Evolutionary conservation across 2,113 vertebrate genomes (phyloP).

Genomic region (Pagrus major): DNA sequence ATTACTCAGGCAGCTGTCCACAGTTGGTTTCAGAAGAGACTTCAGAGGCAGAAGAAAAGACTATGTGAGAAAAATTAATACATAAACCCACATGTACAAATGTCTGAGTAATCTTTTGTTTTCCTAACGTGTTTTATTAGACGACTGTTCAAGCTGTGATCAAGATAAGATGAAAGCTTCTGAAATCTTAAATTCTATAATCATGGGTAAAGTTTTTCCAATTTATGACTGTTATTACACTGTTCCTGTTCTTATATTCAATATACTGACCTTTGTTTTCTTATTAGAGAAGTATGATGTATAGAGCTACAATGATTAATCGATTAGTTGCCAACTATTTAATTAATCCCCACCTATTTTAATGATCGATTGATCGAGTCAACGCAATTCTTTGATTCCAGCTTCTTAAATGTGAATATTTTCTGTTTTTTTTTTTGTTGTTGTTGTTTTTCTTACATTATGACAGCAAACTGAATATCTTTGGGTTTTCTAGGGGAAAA

Average conservation of each 20-base stretch:
- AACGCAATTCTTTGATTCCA: no score
- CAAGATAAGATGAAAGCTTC: not conserved
- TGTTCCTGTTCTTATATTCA: not conserved
- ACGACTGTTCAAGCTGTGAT: not conserved
- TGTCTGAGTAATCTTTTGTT: not conserved
- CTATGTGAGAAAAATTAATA: not conserved
- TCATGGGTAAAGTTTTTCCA: not conserved
- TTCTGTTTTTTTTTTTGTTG: no score
- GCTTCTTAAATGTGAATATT: no score
- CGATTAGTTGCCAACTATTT: no score
- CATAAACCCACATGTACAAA: not conserved
- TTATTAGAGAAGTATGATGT: no score
- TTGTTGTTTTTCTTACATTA: no score
- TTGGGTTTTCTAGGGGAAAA: no score
- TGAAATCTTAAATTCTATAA: not conserved
- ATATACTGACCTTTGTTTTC: not conserved
- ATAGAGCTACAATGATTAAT: no score
- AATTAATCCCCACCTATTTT: no score
- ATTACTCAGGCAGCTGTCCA: slow-evolving; percentile 45
- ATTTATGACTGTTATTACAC: not conserved
- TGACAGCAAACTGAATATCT: no score
- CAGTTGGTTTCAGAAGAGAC: slow-evolving; percentile 18
- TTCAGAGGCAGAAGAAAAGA: slow-evolving; percentile 9
- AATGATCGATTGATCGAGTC: no score
- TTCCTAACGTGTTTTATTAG: not conserved